Evolutionary conservation across 1,140 invertebrate genomes (phyloP), one percentile per base, ranked within the genome.

Genomic region (Ceratina japonica): DNA sequence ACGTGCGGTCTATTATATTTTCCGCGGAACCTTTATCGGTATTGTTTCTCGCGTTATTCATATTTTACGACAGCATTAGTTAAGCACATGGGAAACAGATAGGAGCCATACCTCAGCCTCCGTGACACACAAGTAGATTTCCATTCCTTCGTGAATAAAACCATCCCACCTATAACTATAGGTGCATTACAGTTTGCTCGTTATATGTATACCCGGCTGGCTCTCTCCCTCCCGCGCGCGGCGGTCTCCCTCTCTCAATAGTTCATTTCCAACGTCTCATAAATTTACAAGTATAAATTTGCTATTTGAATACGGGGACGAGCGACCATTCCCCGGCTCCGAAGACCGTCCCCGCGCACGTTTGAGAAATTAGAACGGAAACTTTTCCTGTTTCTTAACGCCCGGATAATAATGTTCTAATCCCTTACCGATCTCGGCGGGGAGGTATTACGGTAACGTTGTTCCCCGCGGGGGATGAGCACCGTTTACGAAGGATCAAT

Each of bases 211-310:
- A 31, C 15, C 69, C 49, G 10, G n/a, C 49, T 16, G 13, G 15
- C 5, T 51, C 44, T 16, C 4, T 22, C 2, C 24, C 31, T 49
- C 31, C 16, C 3, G 20, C 64, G 20, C 7, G 20, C 15, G n/a
- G n/a, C n/a, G 8, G 1, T 22, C 7, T 3, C 16, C 12, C 8
- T 73, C 37, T 58, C 76, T 74, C 75, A 63, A 78, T 78, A 78
- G 75, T 78, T 78, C 75, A 56, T 78, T 78, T 72, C 31, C 68
- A 78, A 72, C 75, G 49, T 72, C 75, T 78, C 75, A 72, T 78
- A 78, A 78, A 78, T 78, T 76, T 76, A 69, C 74, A 69, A 75
- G 63, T 75, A 58, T 68, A 68, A 68, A 75, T 75, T 51, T 71
- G 52, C 75, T 52, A 78, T 72, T 72, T 62, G 68, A 78, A 78